A percentile compares a stretch with the other conserved stretches of the same genome.
phyloP scores from a whole-genome alignment of 2,888 invertebrate species.

The Pachycephus smyrnensis region DNA sequence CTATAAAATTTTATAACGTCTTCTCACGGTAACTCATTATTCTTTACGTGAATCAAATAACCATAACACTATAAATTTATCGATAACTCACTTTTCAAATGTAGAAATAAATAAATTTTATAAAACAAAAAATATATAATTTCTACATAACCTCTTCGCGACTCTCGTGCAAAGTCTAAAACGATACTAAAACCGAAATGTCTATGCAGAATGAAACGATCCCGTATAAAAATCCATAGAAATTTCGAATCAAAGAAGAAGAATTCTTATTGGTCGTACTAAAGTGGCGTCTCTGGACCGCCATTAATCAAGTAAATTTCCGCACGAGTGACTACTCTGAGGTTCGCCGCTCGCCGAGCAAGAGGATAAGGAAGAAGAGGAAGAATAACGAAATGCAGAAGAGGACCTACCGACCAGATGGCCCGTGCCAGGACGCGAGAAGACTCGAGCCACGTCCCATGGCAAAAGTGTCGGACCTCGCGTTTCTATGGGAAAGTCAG shows the following conservation, averaged over 20 bases:
- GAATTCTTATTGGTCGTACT: neutral
- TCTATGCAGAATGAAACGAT: too few relatives aligned
- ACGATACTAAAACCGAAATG: too few relatives aligned
- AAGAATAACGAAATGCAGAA: conserved; percentile 10
- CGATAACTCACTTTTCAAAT: too few relatives aligned
- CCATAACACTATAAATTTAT: too few relatives aligned
- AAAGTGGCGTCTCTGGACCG: neutral
- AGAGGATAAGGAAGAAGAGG: neutral
- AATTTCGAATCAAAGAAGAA: neutral
- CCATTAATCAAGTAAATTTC: conserved; percentile 25
- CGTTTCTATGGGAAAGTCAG: conserved; percentile 1
- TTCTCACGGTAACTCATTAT: too few relatives aligned
- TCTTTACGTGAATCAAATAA: too few relatives aligned
- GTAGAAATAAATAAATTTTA: too few relatives aligned
- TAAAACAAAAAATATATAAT: too few relatives aligned
- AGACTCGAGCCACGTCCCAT: neutral
- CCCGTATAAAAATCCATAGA: too few relatives aligned
- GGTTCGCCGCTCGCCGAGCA: conserved; percentile 20
- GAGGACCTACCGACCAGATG: conserved; percentile 38
- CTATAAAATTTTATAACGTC: neutral
- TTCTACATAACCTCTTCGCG: too few relatives aligned
- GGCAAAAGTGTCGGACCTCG: neutral
- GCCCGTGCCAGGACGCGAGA: conserved; percentile 37
- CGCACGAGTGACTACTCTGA: conserved; percentile 20
- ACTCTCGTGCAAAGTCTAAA: too few relatives aligned